Evolutionary conservation across 1,140 invertebrate species (phyloP).

Genomic region (Drosophila melanica): DNA sequence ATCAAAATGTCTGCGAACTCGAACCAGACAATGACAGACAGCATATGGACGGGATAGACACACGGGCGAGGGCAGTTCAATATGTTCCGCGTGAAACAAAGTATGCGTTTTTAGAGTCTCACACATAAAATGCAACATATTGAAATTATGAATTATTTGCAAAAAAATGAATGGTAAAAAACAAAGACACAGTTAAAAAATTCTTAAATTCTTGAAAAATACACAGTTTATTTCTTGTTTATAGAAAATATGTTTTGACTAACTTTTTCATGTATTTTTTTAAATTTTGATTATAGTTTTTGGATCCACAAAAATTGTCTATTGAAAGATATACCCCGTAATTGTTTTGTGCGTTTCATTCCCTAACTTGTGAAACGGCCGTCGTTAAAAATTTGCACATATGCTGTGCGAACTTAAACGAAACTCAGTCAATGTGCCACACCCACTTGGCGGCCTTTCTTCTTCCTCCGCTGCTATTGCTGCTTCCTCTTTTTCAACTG

Average conservation of each 20-base stretch:
- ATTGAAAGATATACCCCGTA: too few relatives aligned
- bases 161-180: background rate
- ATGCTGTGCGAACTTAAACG: conserved; percentile 38
- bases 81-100: background rate
- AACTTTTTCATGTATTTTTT: background rate
- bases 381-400: conserved; percentile 36
- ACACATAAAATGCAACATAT: too few relatives aligned
- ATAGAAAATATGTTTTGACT: too few relatives aligned
- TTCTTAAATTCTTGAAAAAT: too few relatives aligned
- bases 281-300: background rate
- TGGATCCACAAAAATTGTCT: too few relatives aligned
- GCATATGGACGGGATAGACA: conserved; percentile 56
- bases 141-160: too few relatives aligned
- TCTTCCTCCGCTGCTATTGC: conserved; percentile 7
- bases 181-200: too few relatives aligned
- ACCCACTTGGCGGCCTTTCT: conserved; percentile 50
- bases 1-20: conserved; percentile 66
- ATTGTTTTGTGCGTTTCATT: background rate
- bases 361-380: background rate
- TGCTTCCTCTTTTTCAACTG: conserved; percentile 13
- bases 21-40: conserved; percentile 64
- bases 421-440: conserved; percentile 72
- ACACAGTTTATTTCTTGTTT: too few relatives aligned
- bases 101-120: too few relatives aligned
- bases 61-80: conserved; percentile 23